Percentiles rank a stretch among this genome's conserved stretches.
Conservation (phyloP, 2,888 invertebrate genomes). For the Seira musarum region DNA sequence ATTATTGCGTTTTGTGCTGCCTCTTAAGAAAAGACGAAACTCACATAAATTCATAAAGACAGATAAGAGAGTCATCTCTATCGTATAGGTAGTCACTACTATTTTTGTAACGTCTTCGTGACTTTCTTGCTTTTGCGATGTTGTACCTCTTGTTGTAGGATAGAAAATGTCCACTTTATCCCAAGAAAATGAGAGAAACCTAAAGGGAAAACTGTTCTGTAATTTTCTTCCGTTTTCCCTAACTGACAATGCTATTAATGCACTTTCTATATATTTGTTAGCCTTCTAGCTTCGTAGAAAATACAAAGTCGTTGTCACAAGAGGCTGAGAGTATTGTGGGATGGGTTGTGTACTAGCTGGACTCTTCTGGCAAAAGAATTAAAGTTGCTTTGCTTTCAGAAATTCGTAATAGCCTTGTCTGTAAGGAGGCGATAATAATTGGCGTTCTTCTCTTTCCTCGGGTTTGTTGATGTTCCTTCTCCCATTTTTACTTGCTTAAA, state of each 20-base stretch:
- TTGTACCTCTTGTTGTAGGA: not conserved
- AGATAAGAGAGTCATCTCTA: constrained; percentile 21
- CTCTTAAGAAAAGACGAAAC: constrained; percentile 3
- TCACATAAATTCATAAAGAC: constrained; percentile 46
- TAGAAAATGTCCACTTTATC: not conserved
- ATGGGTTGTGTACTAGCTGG: not conserved
- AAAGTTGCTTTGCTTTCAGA: constrained; percentile 18
- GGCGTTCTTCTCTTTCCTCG: constrained; percentile 3
- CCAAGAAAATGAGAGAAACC: not conserved
- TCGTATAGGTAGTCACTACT: not conserved
- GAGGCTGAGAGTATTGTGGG: not conserved
- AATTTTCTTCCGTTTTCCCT: constrained; percentile 22
- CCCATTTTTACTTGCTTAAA: not conserved
- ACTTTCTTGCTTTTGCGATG: not conserved
- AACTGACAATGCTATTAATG: too few species aligned
- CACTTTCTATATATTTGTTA: not conserved
- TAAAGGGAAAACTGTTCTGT: constrained; percentile 30
- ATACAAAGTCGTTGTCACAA: not conserved
- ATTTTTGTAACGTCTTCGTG: not conserved
- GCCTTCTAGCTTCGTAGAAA: not conserved
- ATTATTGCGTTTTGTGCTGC: constrained; percentile 47
- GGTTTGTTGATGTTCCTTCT: not conserved
- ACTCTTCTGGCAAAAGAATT: not conserved
- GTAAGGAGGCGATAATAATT: constrained; percentile 23
- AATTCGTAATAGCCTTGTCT: constrained; percentile 1